Evolutionary conservation across 1,140 invertebrate species (phyloP), one percentile per base, ranked within the genome.

Genomic region (Cydia strobilella): DNA sequence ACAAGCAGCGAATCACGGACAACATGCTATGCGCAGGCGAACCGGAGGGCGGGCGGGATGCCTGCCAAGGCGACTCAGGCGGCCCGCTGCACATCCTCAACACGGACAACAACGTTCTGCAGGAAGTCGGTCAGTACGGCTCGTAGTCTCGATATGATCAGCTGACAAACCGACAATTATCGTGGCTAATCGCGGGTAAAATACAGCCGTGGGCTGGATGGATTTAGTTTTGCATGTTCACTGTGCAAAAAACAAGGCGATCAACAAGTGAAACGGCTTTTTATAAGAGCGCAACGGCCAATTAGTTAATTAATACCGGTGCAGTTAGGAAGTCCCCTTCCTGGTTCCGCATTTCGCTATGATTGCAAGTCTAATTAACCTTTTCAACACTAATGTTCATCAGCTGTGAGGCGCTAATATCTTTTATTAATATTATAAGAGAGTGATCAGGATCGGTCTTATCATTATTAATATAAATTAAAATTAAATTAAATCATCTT

Each of bases 11-110:
- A 73, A 97, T 98, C 75, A 97, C 97, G 0, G 96, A 97, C 15
- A 97, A 96, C 83, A 98, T 98, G 97, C 76, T 98, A 39, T 98
- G 97, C 85, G 97, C 97, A 9, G 97, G 97, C 4, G 95, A 94
- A 80, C 87, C 94, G 4, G 93, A 96, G 51, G 97, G 97, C 0
- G 91, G 93, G 4, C 94, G 93, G 20, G 95, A 95, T 86, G 94
- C 95, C 0, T 95, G 95, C 78, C 94, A 95, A 84, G 95, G 92
- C 0, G 92, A 93, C 84, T 93, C 92, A 27, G 93, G 93, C 3
- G 93, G 92, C 6, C 92, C 92, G 0, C 79, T 93, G 15, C 91
- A 93, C 42, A 78, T 93, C 0, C 63, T 85, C 18, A 89, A 93
- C 48, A 65, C 76, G 1, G 82, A 79, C 5, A 92, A 77, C 20